A percentile compares a stretch with the other conserved stretches of the same genome.
These are phyloP conservation scores for Thecocarcelia acutangulata DNA, from an alignment of 2,888 invertebrate genomes.

Conservation along the genomic window DNA sequence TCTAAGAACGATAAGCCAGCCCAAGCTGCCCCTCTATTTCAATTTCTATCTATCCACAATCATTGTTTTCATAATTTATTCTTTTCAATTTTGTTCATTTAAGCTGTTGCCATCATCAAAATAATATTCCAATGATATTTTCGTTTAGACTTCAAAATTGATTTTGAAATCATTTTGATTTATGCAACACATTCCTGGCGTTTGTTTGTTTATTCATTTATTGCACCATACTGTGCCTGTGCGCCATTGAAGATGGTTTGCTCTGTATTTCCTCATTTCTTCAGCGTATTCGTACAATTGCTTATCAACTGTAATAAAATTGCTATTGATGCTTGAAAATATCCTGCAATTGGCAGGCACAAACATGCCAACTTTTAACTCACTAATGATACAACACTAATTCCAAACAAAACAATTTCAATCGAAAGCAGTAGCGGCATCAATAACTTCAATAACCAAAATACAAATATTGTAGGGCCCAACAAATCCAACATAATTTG, in stretches of 20 bases:
- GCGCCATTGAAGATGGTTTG: constrained; percentile 6
- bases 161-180: constrained; percentile 67
- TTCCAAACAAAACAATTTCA: constrained; percentile 37
- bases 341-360: neutral
- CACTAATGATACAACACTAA: constrained; percentile 42
- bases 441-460: constrained; percentile 32
- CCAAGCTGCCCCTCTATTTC: neutral
- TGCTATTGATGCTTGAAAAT: constrained; percentile 24
- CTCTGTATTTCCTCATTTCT: neutral
- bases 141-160: constrained; percentile 61
- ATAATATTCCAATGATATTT: constrained; percentile 62
- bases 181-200: constrained; percentile 45
- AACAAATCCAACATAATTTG: constrained; percentile 51
- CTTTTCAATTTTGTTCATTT: constrained; percentile 49
- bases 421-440: neutral
- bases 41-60: constrained; percentile 1
- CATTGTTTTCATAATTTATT: constrained; percentile 14
- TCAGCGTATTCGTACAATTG: neutral
- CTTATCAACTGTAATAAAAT: constrained; percentile 59
- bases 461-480: neutral
- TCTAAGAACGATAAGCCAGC: too few relatives aligned
- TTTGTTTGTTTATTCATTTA: constrained; percentile 19
- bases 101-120: constrained; percentile 38
- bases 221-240: constrained; percentile 49
- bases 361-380: constrained; percentile 30